Conservation (phyloP, 2,113 vertebrate species). For the Carlito syrichta region DNA sequence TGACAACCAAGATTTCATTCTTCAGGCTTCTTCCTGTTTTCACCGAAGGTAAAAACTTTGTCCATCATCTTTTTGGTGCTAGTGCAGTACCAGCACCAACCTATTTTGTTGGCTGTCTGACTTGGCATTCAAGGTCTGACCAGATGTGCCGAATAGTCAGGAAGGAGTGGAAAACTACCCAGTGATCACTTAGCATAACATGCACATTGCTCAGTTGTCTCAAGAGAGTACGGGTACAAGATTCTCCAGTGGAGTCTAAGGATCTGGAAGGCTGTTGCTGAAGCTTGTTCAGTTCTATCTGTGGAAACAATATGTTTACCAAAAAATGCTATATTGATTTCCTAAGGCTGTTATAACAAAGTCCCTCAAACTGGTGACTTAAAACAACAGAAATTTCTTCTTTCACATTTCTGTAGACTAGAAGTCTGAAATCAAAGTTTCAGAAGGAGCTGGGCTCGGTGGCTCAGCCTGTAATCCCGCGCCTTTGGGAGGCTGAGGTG, state of each 20-base stretch:
- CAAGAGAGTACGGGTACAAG: neutral
- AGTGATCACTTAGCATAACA: accelerated
- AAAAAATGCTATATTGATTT: neutral
- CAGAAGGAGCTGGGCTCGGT: too few relatives aligned
- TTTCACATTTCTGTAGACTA: neutral
- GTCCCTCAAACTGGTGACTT: neutral
- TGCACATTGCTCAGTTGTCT: neutral
- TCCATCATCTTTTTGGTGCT: neutral
- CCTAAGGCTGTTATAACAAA: neutral
- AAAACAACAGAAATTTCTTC: neutral
- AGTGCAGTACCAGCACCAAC: neutral
- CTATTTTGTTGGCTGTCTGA: neutral
- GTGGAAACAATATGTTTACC: neutral
- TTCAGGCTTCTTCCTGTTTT: neutral
- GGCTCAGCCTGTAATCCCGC: too few relatives aligned
- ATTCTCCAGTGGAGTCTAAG: neutral
- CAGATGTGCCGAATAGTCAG: too few relatives aligned
- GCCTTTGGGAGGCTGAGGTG: too few relatives aligned
- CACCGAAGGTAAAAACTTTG: neutral
- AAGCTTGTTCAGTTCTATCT: neutral
- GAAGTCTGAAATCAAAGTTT: neutral
- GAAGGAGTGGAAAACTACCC: too few relatives aligned
- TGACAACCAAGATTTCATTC: neutral
- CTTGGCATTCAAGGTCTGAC: neutral
- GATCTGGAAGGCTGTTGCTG: neutral